phyloP scores from a whole-genome alignment of 2,888 invertebrate species.

The Cheilosia grossa region DNA sequence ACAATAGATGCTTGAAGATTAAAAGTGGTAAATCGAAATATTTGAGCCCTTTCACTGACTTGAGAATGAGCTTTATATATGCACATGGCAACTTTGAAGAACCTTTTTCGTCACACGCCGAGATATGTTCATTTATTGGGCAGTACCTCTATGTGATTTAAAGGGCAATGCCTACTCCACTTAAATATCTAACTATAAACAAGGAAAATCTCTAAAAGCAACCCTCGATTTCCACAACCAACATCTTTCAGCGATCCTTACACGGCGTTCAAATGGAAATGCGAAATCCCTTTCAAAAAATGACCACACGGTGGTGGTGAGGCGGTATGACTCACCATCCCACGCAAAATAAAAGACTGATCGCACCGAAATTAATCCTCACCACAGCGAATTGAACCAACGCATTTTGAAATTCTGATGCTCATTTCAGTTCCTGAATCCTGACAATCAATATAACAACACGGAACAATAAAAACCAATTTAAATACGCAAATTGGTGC shows the following conservation, averaged over 20 bases:
- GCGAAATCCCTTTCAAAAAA: neutral
- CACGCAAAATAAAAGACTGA: neutral
- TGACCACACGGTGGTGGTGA: slow-evolving; percentile 1
- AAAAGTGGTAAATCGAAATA: no score
- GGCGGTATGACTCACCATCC: slow-evolving; percentile 54
- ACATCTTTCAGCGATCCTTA: slow-evolving; percentile 3
- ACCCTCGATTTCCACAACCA: neutral
- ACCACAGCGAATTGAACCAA: slow-evolving; percentile 40
- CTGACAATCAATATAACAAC: slow-evolving; percentile 7
- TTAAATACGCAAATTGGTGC: slow-evolving; percentile 65
- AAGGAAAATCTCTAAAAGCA: neutral
- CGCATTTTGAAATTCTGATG: slow-evolving; percentile 2
- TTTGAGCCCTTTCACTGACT: no score
- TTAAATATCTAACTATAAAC: no score
- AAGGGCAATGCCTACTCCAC: no score
- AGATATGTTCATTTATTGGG: no score
- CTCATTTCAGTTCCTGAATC: slow-evolving; percentile 30
- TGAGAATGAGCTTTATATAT: no score
- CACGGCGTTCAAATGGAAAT: slow-evolving; percentile 28
- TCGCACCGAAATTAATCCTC: slow-evolving; percentile 37
- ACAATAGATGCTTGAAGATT: no score
- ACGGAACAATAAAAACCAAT: slow-evolving; percentile 63
- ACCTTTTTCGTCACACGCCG: no score
- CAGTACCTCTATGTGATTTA: no score
- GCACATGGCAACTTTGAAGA: no score